Base-by-base conservation (phyloP, 2,797 vertebrate species). In the Clarias fuscus region DNA sequence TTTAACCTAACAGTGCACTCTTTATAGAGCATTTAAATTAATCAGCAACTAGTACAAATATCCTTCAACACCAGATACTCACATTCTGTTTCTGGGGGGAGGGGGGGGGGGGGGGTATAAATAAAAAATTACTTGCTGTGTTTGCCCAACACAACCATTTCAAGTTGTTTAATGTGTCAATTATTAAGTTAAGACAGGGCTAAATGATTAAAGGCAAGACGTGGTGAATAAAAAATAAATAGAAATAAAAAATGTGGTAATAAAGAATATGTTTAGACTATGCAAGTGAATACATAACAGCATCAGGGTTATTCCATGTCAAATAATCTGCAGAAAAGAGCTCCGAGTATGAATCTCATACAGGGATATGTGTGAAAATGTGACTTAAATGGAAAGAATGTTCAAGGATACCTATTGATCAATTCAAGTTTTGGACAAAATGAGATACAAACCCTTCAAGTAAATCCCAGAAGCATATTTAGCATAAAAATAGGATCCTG, bases 261-360 rank as follows among this genome's bases (percentile, higher is more conserved):
- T 11, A 33, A 83, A 43, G 20, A 82, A 82, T 67, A 86, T 72
- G 24, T 48, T 48, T 65, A 64, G 6, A 82, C 65, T 3, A 59
- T 5, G 10, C 61, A 24, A 77, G 53, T 68, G 64, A 27, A 72
- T 27, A 56, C 11, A 86, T 56, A 68, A 83, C n/a, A 13, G 24
- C 30, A 48, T 59, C 59, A 22, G 75, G 86, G 82, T 87, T 68
- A 87, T 87, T 87, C 82, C 58, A 65, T 87, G 82, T 87, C 67
- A 87, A 87, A 87, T 68, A 87, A 62, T 58, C 67, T 83, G 65
- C 76, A 78, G 82, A 79, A 84, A 33, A 27, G n/a, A 64, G 40
- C 24, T 43, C 24, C 22, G 65, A 27, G 18, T 30, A 82, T 15
- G 0, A 2, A 65, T 27, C 62, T 81, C 37, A 33, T 24, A 80